Base-by-base conservation (phyloP, 2,797 vertebrate genomes). In the Molossus alvarezi region DNA sequence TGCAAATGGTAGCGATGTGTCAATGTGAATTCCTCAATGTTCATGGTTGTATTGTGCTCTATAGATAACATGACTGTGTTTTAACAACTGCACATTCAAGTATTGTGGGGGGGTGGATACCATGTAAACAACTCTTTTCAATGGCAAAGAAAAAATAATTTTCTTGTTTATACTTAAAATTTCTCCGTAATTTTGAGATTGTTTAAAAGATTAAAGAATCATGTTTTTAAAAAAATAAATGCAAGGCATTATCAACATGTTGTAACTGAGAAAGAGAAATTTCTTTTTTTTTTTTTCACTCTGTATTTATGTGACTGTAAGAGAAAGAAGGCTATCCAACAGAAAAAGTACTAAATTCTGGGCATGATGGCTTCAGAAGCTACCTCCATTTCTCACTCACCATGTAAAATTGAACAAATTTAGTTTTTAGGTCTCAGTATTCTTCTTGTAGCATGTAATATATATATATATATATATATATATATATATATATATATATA, bases 141-240 rank as follows among this genome's bases (percentile, higher is more conserved):
- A 93, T 21, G 13, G 13, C 79, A 55, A 73, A 48, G 4, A 20
- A 21, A 53, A 88, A 62, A 25, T 20, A 20, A 71, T 84, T 80
- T 51, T 10, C 21, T 60, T 95, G 15, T 75, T 41, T 64, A 51
- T 29, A 14, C 1, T 60, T 64, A 10, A 1, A 75, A 84, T 27
- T 18, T 95, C 53, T 72, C 7, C 77, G 10, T 77, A 90, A 91
- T 9, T 83, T 64, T 57, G 18, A 90, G n/a, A 55, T 86, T 13
- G 1, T 80, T 91, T 96, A 84, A 79, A 89, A 81, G 67, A 53
- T 37, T 73, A 69, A 57, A 72, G 2, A 87, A 62, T 51, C 25
- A 75, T 58, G n/a, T 57, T 14, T n/a, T 11, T 27, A 25, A 73
- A 88, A 88, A 65, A 72, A 62, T 6, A 55, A 86, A 83, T 8